Percentiles rank a stretch among this genome's conserved stretches.
Conservation (phyloP, 2,797 vertebrate species). For the Emydoidea blandingii region DNA sequence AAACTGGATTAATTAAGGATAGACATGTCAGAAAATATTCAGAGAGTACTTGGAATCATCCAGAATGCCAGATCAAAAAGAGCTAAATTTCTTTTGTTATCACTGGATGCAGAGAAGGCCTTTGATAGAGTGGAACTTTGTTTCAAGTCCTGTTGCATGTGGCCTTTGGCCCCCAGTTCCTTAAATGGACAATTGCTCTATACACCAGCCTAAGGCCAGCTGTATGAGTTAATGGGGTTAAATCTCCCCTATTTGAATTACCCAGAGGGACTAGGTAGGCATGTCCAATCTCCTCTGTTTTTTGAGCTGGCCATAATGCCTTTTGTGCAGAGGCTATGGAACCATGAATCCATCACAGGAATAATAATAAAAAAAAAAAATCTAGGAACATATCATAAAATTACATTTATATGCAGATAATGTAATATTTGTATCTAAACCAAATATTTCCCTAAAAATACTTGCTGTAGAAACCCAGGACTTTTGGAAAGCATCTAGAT, state of each 20-base stretch:
- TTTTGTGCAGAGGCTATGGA: neutral
- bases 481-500: neutral
- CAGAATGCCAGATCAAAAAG: neutral
- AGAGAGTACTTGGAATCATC: neutral
- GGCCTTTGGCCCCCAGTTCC: neutral
- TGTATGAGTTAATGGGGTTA: neutral
- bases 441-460: neutral
- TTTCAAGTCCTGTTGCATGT: neutral
- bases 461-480: neutral
- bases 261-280: neutral
- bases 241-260: neutral
- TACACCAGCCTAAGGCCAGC: neutral
- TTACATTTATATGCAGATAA: neutral
- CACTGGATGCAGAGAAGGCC: neutral
- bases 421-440: neutral
- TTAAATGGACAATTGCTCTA: neutral
- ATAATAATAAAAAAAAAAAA: neutral
- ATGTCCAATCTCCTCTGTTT: neutral
- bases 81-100: neutral
- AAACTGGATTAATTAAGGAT: neutral
- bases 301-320: neutral
- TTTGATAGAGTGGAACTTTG: neutral
- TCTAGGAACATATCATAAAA: neutral
- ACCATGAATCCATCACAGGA: neutral
- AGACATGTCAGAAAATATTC: neutral